A percentile compares a stretch with the other conserved stretches of the same genome.
Conservation (phyloP, 2,797 vertebrate species). For the Gephyroberyx darwinii region DNA sequence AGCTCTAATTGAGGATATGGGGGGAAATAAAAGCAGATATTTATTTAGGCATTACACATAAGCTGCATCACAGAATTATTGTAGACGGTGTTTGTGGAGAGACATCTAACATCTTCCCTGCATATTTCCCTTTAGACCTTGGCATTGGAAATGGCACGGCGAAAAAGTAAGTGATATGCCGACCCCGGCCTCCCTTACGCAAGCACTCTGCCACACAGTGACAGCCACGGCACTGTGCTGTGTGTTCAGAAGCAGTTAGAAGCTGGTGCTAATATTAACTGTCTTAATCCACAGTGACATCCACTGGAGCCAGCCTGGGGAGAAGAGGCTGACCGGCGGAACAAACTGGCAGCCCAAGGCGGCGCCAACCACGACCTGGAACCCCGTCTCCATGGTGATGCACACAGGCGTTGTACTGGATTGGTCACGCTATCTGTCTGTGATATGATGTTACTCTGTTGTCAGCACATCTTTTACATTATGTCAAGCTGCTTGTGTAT, state of each 20-base stretch:
- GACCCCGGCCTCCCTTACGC: neutral
- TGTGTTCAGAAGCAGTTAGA: conserved; percentile 31
- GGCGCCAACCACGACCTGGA: conserved; percentile 96
- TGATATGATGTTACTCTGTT: neutral
- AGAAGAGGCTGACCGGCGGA: conserved; percentile 97
- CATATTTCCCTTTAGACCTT: conserved; percentile 84
- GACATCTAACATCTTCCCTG: conserved; percentile 11
- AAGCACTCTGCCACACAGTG: neutral
- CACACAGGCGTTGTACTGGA: conserved; percentile 24
- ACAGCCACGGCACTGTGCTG: conserved; percentile 36
- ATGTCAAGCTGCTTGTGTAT: neutral
- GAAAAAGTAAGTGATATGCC: conserved; percentile 90
- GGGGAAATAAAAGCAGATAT: conserved; percentile 3
- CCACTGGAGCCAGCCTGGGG: conserved; percentile 98
- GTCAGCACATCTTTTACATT: neutral
- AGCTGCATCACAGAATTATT: neutral
- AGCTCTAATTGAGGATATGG: conserved; percentile 18
- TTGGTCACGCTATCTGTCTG: neutral
- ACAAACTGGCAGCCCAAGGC: conserved; percentile 99
- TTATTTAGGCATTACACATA: conserved; percentile 10
- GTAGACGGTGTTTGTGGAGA: conserved; percentile 19
- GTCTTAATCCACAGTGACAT: conserved; percentile 90
- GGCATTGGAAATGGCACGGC: conserved; percentile 98
- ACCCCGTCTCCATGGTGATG: conserved; percentile 95
- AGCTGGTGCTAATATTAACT: conserved; percentile 57